Base-by-base conservation (phyloP, 2,888 invertebrate species). In the Dorcus parallelipipedus region DNA sequence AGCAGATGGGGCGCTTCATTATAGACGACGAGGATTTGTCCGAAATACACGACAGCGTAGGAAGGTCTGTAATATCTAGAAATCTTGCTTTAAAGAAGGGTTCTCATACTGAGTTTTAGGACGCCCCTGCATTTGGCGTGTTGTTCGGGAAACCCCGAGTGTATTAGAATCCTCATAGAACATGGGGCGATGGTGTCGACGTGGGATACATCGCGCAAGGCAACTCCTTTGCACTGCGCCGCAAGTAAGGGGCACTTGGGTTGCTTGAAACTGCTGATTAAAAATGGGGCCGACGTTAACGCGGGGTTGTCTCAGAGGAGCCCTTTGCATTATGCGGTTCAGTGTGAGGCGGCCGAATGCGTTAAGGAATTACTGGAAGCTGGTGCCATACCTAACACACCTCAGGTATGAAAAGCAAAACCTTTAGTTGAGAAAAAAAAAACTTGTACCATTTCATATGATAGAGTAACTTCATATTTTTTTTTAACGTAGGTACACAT, bases 271-370 rank as follows among this genome's bases (percentile, higher is more conserved):
- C 76, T 86, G 66, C 75, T 95, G 62, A 78, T 93, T 57, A 82
- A 83, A 59, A 82, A 86, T 58, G 90, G 89, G 1, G 92, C 92
- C n/a, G 87, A 90, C 67, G 86, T 91, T n/a, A 88, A 91, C 69
- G 88, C 89, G 6, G 91, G 91, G 14, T 67, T 83, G 20, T 63
- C 63, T 54, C 84, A 85, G 54, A 84, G 85, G 63, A 91, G 91
- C 42, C 89, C 95, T 0, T 78, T 95, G 61, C 92, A 93, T 74
- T 92, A 90, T 74, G 95, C 95, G 0, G 91, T 93, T 52, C 84
- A 90, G 65, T 90, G 88, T 70, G 84, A 88, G 70, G 86, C 88
- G 9, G 80, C 84, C 55, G 88, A 89, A 63, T 92, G 92, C 68
- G 90, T 90, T 2, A 83, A 84, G 70, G 83, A 84, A 64, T 80